Base-by-base conservation (phyloP, 2,797 vertebrate genomes). In the Falco columbarius region DNA sequence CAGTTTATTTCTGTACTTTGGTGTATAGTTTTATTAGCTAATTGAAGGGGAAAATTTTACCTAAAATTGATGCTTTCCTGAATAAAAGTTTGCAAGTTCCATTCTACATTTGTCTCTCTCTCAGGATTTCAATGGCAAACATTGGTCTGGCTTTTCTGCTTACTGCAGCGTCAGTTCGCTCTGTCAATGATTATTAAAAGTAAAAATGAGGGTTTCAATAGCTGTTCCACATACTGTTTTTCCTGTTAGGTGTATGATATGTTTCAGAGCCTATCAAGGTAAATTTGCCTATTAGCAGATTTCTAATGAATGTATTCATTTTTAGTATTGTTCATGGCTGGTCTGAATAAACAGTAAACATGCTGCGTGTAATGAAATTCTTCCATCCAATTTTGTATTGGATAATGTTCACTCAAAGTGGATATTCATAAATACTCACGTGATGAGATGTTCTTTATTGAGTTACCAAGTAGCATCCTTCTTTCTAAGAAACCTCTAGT, bases 401-500 rank as follows among this genome's bases (percentile, higher is more conserved):
- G 79, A 22, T 61, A 79, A 51, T 7, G 12, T 56, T 81, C 2
- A 11, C 24, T 85, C 79, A 20, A 22, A 63, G 46, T 74, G 49
- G 47, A 42, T 77, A 63, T 66, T 93, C 75, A 83, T 92, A 89
- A 85, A 92, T 91, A 94, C 91, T 89, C 36, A 87, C 91, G 40
- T 12, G 15, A 42, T 89, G 80, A 58, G 44, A 70, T 49, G 27
- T 61, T 96, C 59, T 75, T 92, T 74, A n/a, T 76, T 81, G 68
- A 91, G 68, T 68, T 73, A 74, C 14, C 32, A 42, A 74, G 58
- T 77, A 88, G 38, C 19, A 77, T 82, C 34, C 38, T 79, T 80
- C 52, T 80, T 89, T 75, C 75, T 21, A 47, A 81, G 93, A 81
- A 93, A 70, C 17, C 68, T 91, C n/a, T 29, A 79, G 29, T 66